Base-by-base conservation (phyloP, 2,113 vertebrate genomes). In the Chroicocephalus ridibundus region DNA sequence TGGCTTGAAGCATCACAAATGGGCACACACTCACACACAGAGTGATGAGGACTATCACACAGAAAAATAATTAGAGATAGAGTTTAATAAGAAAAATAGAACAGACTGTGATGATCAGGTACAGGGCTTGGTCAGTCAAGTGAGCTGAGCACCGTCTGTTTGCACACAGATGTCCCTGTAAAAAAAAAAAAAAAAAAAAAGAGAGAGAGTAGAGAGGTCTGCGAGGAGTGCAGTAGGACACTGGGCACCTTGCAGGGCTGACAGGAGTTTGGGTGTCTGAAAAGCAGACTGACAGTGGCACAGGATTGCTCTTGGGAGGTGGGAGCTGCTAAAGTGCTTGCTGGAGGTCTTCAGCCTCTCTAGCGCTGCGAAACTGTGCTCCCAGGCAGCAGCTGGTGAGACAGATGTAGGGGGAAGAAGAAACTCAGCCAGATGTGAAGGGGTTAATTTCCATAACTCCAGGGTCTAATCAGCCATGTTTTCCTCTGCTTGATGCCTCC, bases 91-190 rank as follows among this genome's bases (percentile, higher is more conserved):
- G 31, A 69, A 75, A 65, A 86, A 75, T 36, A 69, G 46, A 74
- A 54, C 29, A 46, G 31, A 20, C 4, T 42, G 21, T 47, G 40
- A 49, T 34, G 21, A 40, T 40, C 6, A 36, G 34, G 13, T 68
- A 22, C 13, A 69, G 16, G 15, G 15, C 22, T 78, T 77, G 27
- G 27, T 22, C 21, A 83, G 38, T 58, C 9, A 62, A 46, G 11
- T n/a, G 34, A 32, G 51, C 19, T 76, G 26, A 27, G 15, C 36
- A 40, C 20, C 38, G 42, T 55, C 64, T 61, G 15, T n/a, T 54
- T 44, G 17, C 29, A 49, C 12, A 49, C 2, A 34, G 15, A 54
- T 1, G 1, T 3, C 16, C 5, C 9, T 26, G 2, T 16, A 1
- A 47, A 57, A 24, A 52, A 10, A 38, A 74, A 2, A 36, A 68